Evolutionary conservation across 1,140 invertebrate genomes (phyloP), one percentile per base, ranked within the genome.

Genomic region (Prorops nasuta): DNA sequence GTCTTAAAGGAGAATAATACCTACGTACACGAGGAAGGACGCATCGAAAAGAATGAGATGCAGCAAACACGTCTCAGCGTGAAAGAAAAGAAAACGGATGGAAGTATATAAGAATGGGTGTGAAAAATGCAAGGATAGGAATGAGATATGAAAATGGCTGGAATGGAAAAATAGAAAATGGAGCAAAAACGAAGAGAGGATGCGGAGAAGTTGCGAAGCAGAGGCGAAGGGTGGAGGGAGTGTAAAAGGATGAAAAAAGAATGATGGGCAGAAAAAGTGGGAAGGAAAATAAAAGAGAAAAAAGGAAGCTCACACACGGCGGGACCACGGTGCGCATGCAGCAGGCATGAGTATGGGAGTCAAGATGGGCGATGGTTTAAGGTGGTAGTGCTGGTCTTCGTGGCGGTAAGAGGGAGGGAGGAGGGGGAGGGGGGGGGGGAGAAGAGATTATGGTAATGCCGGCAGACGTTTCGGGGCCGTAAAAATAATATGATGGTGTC

Each of bases 401-500:
- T n/a, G n/a, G 7, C 2, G 37, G 9, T 2, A 24, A 16, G 34
- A 37, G 22, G 44, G 42, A 17, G 24, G 39, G 21, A 37, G 40
- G 19, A 28, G 36, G 15, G 19, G 37, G n/a, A 49, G 15, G 9
- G 34, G 18, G n/a, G 15, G 15, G n/a, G 19, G 10, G 41, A 22
- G 18, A 42, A 51, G 58, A 69, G 67, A 71, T 67, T 68, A 68
- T 68, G 67, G 56, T 71, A 71, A 71, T 68, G 51, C 55, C 50
- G 44, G 54, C 60, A 60, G 66, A 71, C 66, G 60, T 67, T 69
- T 71, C 59, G 64, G 67, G 63, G 47, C 58, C 64, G 58, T 68
- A 71, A 71, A 71, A 69, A 69, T 69, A 68, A 68, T 69, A 68
- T 56, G 64, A 61, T 59, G 63, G 57, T 67, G 64, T 62, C 51